Evolutionary conservation across 2,797 vertebrate species (phyloP).

Genomic region (Darevskia nairensis): DNA sequence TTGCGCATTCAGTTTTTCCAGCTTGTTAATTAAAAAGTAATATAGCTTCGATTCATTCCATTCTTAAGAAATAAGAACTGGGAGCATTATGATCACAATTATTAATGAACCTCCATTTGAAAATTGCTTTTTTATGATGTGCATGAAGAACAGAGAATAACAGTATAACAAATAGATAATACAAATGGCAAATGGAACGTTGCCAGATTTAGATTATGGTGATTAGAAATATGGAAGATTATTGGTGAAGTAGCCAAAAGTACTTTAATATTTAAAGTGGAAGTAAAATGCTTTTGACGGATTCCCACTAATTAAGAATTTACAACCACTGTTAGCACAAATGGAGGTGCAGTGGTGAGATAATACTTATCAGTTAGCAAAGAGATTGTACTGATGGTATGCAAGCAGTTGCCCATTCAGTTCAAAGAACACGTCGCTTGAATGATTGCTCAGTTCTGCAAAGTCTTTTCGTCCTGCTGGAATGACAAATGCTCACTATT

Average conservation of each 20-base stretch:
- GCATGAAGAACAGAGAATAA: conserved; percentile 36
- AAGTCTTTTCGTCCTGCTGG: conserved; percentile 23
- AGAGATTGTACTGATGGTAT: conserved; percentile 39
- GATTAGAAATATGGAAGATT: conserved; percentile 54
- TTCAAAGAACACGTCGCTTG: not conserved
- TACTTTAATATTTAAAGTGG: conserved; percentile 42
- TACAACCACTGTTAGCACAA: conserved; percentile 32
- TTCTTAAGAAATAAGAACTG: conserved; percentile 61
- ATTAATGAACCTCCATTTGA: conserved; percentile 44
- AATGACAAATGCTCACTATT: not conserved
- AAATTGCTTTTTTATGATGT: conserved; percentile 54
- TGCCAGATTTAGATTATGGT: conserved; percentile 56
- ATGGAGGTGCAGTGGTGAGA: conserved; percentile 33
- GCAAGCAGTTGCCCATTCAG: conserved; percentile 27
- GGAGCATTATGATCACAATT: conserved; percentile 44
- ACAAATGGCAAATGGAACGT: conserved; percentile 37
- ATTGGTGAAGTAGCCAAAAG: conserved; percentile 31
- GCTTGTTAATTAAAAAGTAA: conserved; percentile 58
- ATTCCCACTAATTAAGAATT: conserved; percentile 51
- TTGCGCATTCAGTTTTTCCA: conserved; percentile 35
- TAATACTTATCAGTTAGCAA: conserved; percentile 47
- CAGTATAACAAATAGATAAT: conserved; percentile 47
- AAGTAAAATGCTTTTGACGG: conserved; percentile 43
- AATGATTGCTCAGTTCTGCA: not conserved
- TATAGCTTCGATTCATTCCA: conserved; percentile 43